Base-by-base conservation (phyloP, 1,140 invertebrate species). In the Brachionus sp. region DNA sequence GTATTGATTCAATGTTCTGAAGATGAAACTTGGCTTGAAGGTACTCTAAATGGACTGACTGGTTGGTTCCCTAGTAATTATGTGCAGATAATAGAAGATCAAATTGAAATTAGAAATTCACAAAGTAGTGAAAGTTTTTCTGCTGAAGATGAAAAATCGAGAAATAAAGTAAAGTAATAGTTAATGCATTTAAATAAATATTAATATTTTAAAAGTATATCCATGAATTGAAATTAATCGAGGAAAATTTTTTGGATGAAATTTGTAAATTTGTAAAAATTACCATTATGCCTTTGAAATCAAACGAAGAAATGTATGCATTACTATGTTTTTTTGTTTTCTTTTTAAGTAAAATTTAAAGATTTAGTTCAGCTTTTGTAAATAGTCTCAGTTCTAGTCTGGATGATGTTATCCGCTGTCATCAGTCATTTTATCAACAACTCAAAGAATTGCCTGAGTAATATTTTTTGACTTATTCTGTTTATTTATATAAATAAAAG, bases 51-150 rank as follows among this genome's bases (percentile, higher is more conserved):
- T 84, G 95, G 95, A 73, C 94, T 94, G 88, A 97, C 96, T 84
- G 96, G 96, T 85, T 98, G 97, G 97, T 98, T 98, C 90, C 97
- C 97, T 84, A 95, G 94, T 85, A 97, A 98, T 90, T 98, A 97
- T 92, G 95, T 97, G 19, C 42, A 39, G 46, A 44, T 75, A 29
- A 64, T 77, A 12, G 57, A 62, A n/a, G 37, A 83, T 39, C 33
- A 39, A 23, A 5, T 10, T 35, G 70, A 46, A 9, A 16, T 13
- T 29, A 29, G 44, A 29, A 46, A 5, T 25, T 44, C 37, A 23
- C 33, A 42, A 42, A 73, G 33, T 23, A n/a, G 16, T 39, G 68
- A 73, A 4, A 33, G 64, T 29, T 29, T n/a, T 73, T 23, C 12
- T 35, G 29, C n/a, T 35, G 77, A 80, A 12, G 77, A 80, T 37